Evolutionary conservation across 2,797 vertebrate genomes (phyloP), one percentile per base, ranked within the genome.

Genomic region (Alauda arvensis): DNA sequence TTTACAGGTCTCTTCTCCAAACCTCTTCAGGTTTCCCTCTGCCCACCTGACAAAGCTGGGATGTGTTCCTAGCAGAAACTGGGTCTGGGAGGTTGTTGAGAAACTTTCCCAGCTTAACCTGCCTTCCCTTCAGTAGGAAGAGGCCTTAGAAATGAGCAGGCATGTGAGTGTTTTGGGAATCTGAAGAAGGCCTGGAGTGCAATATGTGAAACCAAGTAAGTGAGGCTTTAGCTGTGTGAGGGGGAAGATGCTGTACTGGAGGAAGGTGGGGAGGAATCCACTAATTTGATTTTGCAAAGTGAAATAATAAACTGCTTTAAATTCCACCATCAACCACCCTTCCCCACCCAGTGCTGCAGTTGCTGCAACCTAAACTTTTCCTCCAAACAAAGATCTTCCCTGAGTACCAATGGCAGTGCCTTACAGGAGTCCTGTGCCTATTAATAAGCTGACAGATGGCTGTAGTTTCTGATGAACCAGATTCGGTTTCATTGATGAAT

Each of bases 391-490:
- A 69, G 31, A 48, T 46, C 68, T 46, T 59, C 43, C 66, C 7
- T 2, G 20, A 52, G 21, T 65, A 48, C 61, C 26, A 31, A 37
- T 55, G 37, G 21, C 29, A 37, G 34, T 33, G 62, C 66, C 62
- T 78, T 37, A 3, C 34, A 23, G 7, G 16, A 60, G 69, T 39
- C 76, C 61, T 68, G 37, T 68, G 34, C 23, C 87, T 92, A 91
- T 91, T 91, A 94, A 92, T 92, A 91, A 83, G 23, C 70, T 52
- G 72, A 69, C 89, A 92, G 94, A 80, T 90, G 93, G 85, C 69
- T 67, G 75, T 3, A 77, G 39, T 69, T 91, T 83, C 56, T 81
- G 76, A 62, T 67, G 87, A 88, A 81, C 46, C 0, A 0, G 72
- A 34, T 93, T 81, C 0, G 0, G 77, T 90, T 93, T 90, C 89